Evolutionary conservation across 2,797 vertebrate species (phyloP), one percentile per base, ranked within the genome.

Genomic region (Crypturellus tataupa): DNA sequence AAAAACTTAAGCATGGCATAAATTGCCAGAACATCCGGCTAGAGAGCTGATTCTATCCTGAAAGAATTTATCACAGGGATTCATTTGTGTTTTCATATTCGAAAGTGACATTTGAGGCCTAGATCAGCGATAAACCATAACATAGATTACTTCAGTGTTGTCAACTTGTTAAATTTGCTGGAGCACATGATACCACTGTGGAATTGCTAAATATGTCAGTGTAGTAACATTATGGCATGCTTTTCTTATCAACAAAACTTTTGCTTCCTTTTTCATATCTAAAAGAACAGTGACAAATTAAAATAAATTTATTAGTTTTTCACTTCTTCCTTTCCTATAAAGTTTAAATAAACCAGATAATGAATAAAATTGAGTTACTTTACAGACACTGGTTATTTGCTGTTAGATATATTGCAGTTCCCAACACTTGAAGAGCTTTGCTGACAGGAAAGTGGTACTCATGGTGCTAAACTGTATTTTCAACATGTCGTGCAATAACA

Each of bases 361-460:
- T 55, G 63, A 85, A 75, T 80, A 87, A 93, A 90, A 90, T 9
- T 19, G 10, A 77, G 85, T 87, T 92, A 65, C 53, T 90, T 89
- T 78, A 49, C 33, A 69, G 73, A 19, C 21, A 85, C 31, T 56
- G 21, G 46, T 56, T 82, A 53, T 84, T 91, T 89, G 70, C 62
- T 92, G 13, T 67, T 65, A 83, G 81, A 65, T 58, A 37, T 73
- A 63, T 67, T 84, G 73, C 67, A 84, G 55, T 62, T 65, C 51
- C 49, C 25, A n/a, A 33, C 49, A 65, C 51, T 78, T 65, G 31
- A 89, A 65, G 42, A 89, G 58, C 65, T 71, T 33, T 82, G 62
- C 65, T 91, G 81, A 49, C 89, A 82, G 46, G 53, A 85, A 65
- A 53, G 64, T 71, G 58, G 24, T 65, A 40, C 44, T 80, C 78